These are phyloP conservation scores for Pseudorasbora parva DNA, from an alignment of 2,113 vertebrate species.

Conservation along the genomic window DNA sequence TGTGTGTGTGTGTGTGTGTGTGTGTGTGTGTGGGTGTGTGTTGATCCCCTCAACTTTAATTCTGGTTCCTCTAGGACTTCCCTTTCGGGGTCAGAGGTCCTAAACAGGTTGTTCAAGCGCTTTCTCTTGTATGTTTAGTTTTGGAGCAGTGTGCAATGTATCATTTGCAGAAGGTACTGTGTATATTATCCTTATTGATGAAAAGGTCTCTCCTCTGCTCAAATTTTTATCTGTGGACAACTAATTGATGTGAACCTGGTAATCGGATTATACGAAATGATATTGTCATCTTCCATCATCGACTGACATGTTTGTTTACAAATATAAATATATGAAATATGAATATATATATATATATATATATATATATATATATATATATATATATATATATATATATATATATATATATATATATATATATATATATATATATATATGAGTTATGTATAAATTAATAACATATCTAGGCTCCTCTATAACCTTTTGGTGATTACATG, in stretches of 20 bases:
- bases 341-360: too few species aligned
- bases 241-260: constrained; percentile 79
- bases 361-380: constrained; percentile 60
- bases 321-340: constrained; percentile 45
- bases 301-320: constrained; percentile 68
- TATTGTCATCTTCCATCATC: constrained; percentile 72
- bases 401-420: constrained; percentile 55
- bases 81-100: constrained; percentile 61
- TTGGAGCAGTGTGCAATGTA: constrained; percentile 82
- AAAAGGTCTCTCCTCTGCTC: constrained; percentile 81
- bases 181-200: constrained; percentile 85
- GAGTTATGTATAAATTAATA: constrained; percentile 64
- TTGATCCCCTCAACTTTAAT: constrained; percentile 58
- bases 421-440: constrained; percentile 59
- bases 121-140: constrained; percentile 49
- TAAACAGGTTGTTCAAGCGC: constrained; percentile 42
- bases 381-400: constrained; percentile 55
- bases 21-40: too few species aligned
- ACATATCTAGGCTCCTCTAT: constrained; percentile 63
- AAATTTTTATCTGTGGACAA: constrained; percentile 81
- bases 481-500: constrained; percentile 61
- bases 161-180: constrained; percentile 82
- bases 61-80: constrained; percentile 72
- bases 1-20: too few species aligned
- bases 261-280: constrained; percentile 72